Base-by-base conservation (phyloP, 35 echinoderm and acorn worm genomes). In the Strongylocentrotus purpuratus region DNA sequence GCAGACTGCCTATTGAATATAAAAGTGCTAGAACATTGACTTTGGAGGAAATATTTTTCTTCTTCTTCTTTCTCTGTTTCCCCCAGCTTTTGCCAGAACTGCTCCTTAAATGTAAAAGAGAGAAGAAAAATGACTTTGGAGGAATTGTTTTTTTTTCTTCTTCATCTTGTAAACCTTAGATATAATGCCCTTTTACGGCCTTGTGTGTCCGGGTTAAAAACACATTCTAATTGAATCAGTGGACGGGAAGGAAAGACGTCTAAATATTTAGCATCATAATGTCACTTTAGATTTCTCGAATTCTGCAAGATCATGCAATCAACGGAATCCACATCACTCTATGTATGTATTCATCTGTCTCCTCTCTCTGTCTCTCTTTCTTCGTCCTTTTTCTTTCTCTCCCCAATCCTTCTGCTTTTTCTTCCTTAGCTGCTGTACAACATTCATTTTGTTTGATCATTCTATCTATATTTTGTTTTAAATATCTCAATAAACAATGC, bases 261-360 rank as follows among this genome's bases (percentile, higher is more conserved):
- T 78, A 78, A 78, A 78, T 78, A 78, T 78, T 78, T 22, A 78
- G 65, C 65, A n/a, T 78, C 20, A 78, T 78, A 78, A 78, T 78
- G 65, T 78, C 65, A 78, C 65, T 8, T n/a, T 78, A 28, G 20
- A 78, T 78, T 78, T 78, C 65, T 5, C 5, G 65, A 78, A 78
- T n/a, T 55, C 18, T 78, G 65, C 28, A 78, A n/a, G 7, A 78
- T n/a, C 65, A 78, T 78, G 65, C 65, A 78, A n/a, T 6, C 20
- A 28, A 78, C 10, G 65, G 25, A 25, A 28, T 78, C 22, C 7
- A 28, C 20, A 59, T 14, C 1, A 59, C 9, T 2, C 1, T 55
- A 9, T 55, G 50, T 55, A 10, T 55, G 50, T 55, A 12, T 6
- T 78, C n/a, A 2, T n/a, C 20, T 78, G 20, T 78, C 65, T 78